Percentiles rank a stretch among this genome's conserved stretches.
These are phyloP conservation scores for Labia minor DNA, from an alignment of 2,888 invertebrate genomes.

Conservation along the genomic window DNA sequence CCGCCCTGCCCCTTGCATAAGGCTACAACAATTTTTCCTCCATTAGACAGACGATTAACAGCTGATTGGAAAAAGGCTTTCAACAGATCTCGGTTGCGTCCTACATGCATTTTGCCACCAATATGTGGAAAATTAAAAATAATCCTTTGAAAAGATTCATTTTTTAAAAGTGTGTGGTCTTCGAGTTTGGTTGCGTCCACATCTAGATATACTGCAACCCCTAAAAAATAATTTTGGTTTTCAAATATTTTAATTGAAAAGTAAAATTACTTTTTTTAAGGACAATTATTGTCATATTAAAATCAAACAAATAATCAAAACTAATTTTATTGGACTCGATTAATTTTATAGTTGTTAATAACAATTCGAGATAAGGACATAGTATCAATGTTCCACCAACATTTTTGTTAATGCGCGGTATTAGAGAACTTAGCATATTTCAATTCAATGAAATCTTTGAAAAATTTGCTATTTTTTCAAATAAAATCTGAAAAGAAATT, in stretches of 20 bases:
- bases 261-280: too few species aligned
- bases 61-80: conserved; percentile 40
- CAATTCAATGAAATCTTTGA: too few species aligned
- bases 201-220: conserved; percentile 37
- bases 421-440: too few species aligned
- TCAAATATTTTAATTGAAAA: background rate
- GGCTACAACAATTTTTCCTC: conserved; percentile 37
- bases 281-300: too few species aligned
- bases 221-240: conserved; percentile 36
- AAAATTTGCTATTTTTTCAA: too few species aligned
- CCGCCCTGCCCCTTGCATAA: conserved; percentile 47
- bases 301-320: too few species aligned
- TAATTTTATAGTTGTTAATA: too few species aligned
- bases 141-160: conserved; percentile 37
- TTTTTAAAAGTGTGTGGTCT: conserved; percentile 29
- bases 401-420: too few species aligned
- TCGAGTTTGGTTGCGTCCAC: conserved; percentile 43
- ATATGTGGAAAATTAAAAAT: conserved; percentile 52
- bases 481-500: too few species aligned
- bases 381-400: too few species aligned
- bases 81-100: conserved; percentile 43
- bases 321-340: too few species aligned
- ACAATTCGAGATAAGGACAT: too few species aligned
- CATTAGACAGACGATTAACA: conserved; percentile 33
- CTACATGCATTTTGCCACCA: conserved; percentile 49